A percentile compares a stretch with the other conserved stretches of the same genome.
phyloP scores from a whole-genome alignment of 2,113 vertebrate species.

The Psilopsiagon aurifrons region DNA sequence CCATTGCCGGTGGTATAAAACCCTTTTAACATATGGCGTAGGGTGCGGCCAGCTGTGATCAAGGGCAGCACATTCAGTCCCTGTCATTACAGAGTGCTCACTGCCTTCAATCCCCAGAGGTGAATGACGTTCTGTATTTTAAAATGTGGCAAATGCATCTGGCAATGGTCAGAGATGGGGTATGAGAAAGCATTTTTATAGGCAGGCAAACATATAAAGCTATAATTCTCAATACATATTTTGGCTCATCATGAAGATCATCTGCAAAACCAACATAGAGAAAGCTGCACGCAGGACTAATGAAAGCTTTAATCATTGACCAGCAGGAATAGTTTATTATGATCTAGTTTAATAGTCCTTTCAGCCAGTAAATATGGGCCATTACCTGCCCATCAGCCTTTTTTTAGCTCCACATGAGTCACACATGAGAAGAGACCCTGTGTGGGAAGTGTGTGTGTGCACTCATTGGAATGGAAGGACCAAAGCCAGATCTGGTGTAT shows the following conservation, averaged over 20 bases:
- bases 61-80: background rate
- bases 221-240: background rate
- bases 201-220: background rate
- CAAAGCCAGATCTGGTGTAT: background rate
- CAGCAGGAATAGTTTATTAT: background rate
- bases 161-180: background rate
- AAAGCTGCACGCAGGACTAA: background rate
- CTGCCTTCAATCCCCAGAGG: background rate
- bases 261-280: background rate
- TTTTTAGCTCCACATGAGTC: background rate
- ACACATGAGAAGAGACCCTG: background rate
- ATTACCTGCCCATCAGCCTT: background rate
- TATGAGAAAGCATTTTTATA: background rate
- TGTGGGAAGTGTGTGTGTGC: background rate
- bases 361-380: background rate
- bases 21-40: background rate
- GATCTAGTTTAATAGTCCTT: background rate
- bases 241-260: conserved; percentile 7
- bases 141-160: background rate
- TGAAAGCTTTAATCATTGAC: background rate
- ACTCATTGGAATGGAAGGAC: background rate
- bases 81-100: background rate
- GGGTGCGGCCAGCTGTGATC: background rate
- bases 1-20: background rate
- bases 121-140: background rate